phyloP scores from a whole-genome alignment of 2,797 vertebrate species.

The Melanotaenia trifasciata region DNA sequence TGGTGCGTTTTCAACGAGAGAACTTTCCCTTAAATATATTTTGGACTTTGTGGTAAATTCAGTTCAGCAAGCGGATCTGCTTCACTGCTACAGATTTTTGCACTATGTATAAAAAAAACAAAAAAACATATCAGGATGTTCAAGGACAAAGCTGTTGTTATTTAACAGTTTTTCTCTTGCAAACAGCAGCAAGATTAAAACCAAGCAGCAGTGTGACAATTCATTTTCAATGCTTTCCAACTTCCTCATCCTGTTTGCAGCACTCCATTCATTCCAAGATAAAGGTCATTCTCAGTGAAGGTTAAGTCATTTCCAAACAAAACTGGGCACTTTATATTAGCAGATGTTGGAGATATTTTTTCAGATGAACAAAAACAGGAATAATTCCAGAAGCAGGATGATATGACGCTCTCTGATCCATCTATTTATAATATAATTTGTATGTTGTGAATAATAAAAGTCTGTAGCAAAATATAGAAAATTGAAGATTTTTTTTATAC shows the following conservation, averaged over 20 bases:
- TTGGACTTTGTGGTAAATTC: background rate
- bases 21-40: background rate
- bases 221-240: background rate
- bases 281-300: background rate
- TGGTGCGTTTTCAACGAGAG: background rate
- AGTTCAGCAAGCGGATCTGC: background rate
- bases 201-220: background rate
- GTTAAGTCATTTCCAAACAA: background rate
- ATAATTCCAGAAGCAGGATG: background rate
- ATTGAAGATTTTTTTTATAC: background rate
- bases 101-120: background rate
- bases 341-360: background rate
- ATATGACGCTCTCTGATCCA: background rate
- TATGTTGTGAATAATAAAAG: background rate
- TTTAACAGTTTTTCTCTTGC: background rate
- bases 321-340: background rate
- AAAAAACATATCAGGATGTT: background rate
- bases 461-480: background rate
- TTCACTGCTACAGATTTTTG: background rate
- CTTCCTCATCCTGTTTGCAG: constrained; percentile 2
- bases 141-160: background rate
- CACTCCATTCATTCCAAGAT: background rate
- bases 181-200: background rate
- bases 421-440: background rate
- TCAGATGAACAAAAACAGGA: background rate